Base-by-base conservation (phyloP, 2,888 invertebrate genomes). In the Cyclophora albipunctata region DNA sequence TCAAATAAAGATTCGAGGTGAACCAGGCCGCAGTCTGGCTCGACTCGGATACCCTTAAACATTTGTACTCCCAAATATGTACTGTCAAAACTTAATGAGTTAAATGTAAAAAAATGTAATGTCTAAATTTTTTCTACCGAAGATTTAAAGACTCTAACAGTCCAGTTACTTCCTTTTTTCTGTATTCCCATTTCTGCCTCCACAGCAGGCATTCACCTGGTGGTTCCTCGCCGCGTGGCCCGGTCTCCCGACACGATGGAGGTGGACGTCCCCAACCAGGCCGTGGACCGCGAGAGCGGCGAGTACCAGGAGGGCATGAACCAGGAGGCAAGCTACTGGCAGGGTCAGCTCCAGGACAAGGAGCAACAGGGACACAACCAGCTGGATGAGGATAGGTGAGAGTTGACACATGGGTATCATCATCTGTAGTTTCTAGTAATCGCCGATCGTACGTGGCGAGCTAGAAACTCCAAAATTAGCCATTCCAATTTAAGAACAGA, bases 241-340 rank as follows among this genome's bases (percentile, higher is more conserved):
- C 62, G 74, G 34, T 70, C 72, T 34, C 73, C 73, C 37, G 73
- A 69, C 50, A 69, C 59, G 42, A 66, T 73, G 61, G 73, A 70
- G 54, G 55, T 69, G 7, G 61, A 64, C 4, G 47, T 69, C 2
- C 72, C 73, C 0, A 55, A 64, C 34, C 64, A 67, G 41, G 59
- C 68, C 4, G 48, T 56, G 0, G 64, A 71, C 35, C 45, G 35
- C 5, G 57, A 50, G 34, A 53, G 53, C 7, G 55, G 47, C 3
- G 62, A 65, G 45, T 55, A 66, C 47, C 60, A 67, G 50, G 65
- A 64, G 5, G 53, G 58, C 43, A 51, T 65, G 45, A 54, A 67
- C 3, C 60, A 69, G 1, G 71, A 72, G 41, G 56, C 53, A 35
- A 58, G 63, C 20, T 69, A 71, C 55, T 69, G 71, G 71, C 57